Evolutionary conservation across 2,888 invertebrate species (phyloP), one percentile per base, ranked within the genome.

Genomic region (Drosophila formosana): DNA sequence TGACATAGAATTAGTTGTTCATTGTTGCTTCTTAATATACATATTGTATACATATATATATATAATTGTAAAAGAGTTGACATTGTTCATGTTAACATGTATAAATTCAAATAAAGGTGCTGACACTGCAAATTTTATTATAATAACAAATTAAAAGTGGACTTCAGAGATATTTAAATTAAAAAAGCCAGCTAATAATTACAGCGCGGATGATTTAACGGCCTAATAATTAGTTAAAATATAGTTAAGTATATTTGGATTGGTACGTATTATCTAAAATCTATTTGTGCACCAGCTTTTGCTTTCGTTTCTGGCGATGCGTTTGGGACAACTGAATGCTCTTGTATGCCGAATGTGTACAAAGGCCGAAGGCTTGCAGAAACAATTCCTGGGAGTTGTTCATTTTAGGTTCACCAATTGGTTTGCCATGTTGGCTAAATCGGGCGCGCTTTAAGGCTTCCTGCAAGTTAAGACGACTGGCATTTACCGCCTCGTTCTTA

Each of bases 401-500:
- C 4, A 18, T 6, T 23, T 64, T 47, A 8, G 47, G 30, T n/a
- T 62, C 63, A 30, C 6, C 37, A n/a, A n/a, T 4, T 37, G 5
- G 30, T 7, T 30, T 30, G 1, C n/a, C 37, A n/a, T 39, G 60
- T 41, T 66, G 65, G 23, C 45, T 66, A 0, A 28, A 43, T 6
- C 68, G 88, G 0, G 83, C 72, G 3, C 61, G 66, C 13, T 70
- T 60, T 1, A 89, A 56, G 8, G 66, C 85, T 11, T 56, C 80
- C 37, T 89, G 69, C 55, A 84, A 67, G 11, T 81, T 66, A 9
- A 74, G 61, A 4, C 83, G 88, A 34, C 89, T 89, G 6, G 52
- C 71, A 34, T 50, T 69, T 0, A 87, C 63, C 11, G 28, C 68
- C 26, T 60, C 53, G 41, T n/a, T 26, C 25, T 50, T 50, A 11